A percentile compares a stretch with the other conserved stretches of the same genome.
phyloP scores from a whole-genome alignment of 2,113 vertebrate genomes.

The Periophthalmus modestus region DNA sequence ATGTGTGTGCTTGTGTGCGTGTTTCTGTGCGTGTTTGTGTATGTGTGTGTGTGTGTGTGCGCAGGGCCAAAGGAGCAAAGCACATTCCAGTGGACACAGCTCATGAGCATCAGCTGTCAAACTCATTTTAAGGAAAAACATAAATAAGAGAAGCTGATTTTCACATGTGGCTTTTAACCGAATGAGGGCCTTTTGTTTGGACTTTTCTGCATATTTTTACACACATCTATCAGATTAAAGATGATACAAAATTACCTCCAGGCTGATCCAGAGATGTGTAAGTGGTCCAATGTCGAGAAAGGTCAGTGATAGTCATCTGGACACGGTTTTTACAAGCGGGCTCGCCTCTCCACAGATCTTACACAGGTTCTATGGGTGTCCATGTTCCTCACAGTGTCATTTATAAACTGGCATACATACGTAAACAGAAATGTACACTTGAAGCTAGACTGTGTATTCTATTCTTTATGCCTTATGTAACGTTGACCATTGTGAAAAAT shows the following conservation, averaged over 20 bases:
- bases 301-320: too few species aligned
- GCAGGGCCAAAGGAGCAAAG: neutral
- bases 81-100: slow-evolving; percentile 2
- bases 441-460: too few species aligned
- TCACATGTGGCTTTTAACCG: neutral
- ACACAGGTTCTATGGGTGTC: too few species aligned
- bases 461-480: too few species aligned
- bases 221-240: neutral
- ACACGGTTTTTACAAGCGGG: too few species aligned
- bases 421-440: too few species aligned
- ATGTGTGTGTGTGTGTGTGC: neutral
- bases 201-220: neutral
- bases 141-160: neutral
- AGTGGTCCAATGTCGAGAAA: too few species aligned
- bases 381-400: too few species aligned
- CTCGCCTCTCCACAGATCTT: too few species aligned
- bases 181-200: neutral
- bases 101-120: neutral
- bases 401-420: too few species aligned
- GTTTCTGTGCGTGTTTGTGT: neutral
- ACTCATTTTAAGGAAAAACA: neutral
- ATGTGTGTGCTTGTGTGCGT: neutral
- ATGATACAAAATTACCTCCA: neutral
- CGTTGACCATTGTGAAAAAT: too few species aligned
- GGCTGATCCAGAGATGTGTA: too few species aligned